Base-by-base conservation (phyloP, 2,113 vertebrate genomes). In the Ciconia boyciana region DNA sequence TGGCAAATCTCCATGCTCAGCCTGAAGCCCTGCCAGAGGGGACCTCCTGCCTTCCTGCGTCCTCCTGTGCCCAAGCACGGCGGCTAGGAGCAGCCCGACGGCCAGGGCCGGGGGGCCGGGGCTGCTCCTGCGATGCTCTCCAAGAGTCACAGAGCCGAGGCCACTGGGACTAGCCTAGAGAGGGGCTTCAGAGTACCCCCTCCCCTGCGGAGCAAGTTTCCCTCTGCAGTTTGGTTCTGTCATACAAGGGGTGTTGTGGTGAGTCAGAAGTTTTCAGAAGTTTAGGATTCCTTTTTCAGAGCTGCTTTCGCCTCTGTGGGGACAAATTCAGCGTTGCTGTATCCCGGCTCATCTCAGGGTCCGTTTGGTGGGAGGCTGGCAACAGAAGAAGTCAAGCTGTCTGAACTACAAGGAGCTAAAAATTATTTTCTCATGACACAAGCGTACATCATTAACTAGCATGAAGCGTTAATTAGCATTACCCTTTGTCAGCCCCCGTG, bases 281-380 rank as follows among this genome's bases (percentile, higher is more conserved):
- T 46, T 26, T 11, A 11, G 13, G 19, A 9, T 52, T 83, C 58
- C 19, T 72, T 64, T 90, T 13, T 17, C 57, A 85, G 55, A 31
- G 12, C 6, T 81, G 36, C 24, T 86, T 72, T 55, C 29, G 3
- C 29, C 34, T 58, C 52, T 24, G 2, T 19, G 21, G 44, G 20
- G 36, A 62, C 64, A 49, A 66, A 66, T 4, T 4, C 2, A 25
- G 17, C 0, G 0, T 1, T 15, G 24, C 44, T 48, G 8, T 13
- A 1, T 9, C 32, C 52, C 0, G 0, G 8, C 13, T 46, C 48
- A 6, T 11, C 32, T 9, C 4, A 0, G 32, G 44, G 16, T 11
- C 20, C 1, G 0, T 54, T 41, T 2, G 0, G 1, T 16, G 68
- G 55, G 26, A 62, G n/a, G 22, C 36, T 5, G 9, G 49, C 18